Base-by-base conservation (phyloP, 2,797 vertebrate species). In the Balearica regulorum region DNA sequence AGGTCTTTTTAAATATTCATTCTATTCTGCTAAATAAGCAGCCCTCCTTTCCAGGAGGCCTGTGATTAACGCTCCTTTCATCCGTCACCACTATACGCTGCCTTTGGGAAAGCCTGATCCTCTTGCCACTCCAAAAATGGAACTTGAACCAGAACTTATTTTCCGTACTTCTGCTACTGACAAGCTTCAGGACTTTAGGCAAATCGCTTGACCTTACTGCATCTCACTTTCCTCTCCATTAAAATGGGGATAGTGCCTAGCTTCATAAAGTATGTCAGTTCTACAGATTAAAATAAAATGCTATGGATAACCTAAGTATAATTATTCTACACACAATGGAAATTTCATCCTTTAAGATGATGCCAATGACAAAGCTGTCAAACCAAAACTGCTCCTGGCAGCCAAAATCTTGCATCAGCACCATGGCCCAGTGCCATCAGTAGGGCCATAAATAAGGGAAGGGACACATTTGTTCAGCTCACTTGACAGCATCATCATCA, bases 1-100 rank as follows among this genome's bases (percentile, higher is more conserved):
- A 96, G 91, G 86, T 83, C 96, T 92, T 95, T 96, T 95, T 29
- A 97, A 97, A 97, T 96, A 97, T 96, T 95, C 90, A 96, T 96
- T 94, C 93, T 83, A 78, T 94, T 93, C 93, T 96, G 95, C 93
- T 95, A 97, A 96, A 95, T 96, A 97, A 97, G 96, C 95, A 95
- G 75, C 64, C 49, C 68, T 95, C 81, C 54, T 95, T 96, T 96
- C 90, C 93, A 96, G 86, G 78, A 95, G 93, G 83, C 88, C 88
- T 89, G 71, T 93, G 93, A 97, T 97, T 96, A 96, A 95, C 46
- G 0, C 71, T 95, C 16, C 78, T 94, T 95, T 94, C 93, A 94
- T 96, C 92, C n/a, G 71, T 93, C 90, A 94, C 88, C 68, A 54
- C 86, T 76, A 3, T 31, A 43, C 44, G 19, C 83, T 41, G 94